Conservation (phyloP, 2,888 invertebrate genomes). For the Eurytoma adleriae region DNA sequence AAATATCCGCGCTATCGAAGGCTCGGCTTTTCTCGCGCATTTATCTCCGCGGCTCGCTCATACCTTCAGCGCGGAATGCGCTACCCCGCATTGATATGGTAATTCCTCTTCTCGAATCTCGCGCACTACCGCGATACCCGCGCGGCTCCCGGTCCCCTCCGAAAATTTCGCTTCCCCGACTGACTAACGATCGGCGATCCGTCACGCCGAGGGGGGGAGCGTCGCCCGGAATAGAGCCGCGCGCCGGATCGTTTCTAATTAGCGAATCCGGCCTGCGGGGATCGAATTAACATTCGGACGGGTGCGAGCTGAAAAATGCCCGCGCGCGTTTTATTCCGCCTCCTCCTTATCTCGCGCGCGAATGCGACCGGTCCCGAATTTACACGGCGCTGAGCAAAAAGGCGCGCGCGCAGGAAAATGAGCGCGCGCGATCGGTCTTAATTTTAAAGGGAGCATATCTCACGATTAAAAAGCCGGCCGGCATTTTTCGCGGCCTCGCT, state of each 20-base stretch:
- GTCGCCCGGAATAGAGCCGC: conserved; percentile 61
- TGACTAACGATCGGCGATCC: conserved; percentile 64
- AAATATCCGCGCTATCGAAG: not conserved
- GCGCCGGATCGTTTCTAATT: conserved; percentile 69
- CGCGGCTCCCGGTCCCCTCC: conserved; percentile 7
- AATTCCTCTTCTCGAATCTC: conserved; percentile 30
- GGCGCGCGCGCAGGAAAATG: conserved; percentile 6
- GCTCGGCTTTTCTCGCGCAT: conserved; percentile 11
- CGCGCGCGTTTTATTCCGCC: conserved; percentile 14
- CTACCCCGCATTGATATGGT: conserved; percentile 52
- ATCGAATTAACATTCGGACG: conserved; percentile 72
- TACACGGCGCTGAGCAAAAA: not conserved
- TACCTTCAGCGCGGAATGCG: conserved; percentile 48
- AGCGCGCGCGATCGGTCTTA: conserved; percentile 26
- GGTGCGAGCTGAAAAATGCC: conserved; percentile 60
- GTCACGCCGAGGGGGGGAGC: conserved; percentile 61
- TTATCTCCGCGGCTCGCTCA: conserved; percentile 47
- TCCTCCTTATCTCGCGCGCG: not conserved
- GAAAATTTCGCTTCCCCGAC: conserved; percentile 21
- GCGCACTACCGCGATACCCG: too few relatives aligned
- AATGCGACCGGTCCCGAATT: conserved; percentile 26
- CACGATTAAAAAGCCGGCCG: conserved; percentile 17
- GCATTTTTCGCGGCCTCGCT: too few relatives aligned
- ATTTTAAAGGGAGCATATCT: conserved; percentile 35
- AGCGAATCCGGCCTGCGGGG: conserved; percentile 65